Base-by-base conservation (phyloP, 2,113 vertebrate genomes). In the Brachyhypopomus occidentalis region DNA sequence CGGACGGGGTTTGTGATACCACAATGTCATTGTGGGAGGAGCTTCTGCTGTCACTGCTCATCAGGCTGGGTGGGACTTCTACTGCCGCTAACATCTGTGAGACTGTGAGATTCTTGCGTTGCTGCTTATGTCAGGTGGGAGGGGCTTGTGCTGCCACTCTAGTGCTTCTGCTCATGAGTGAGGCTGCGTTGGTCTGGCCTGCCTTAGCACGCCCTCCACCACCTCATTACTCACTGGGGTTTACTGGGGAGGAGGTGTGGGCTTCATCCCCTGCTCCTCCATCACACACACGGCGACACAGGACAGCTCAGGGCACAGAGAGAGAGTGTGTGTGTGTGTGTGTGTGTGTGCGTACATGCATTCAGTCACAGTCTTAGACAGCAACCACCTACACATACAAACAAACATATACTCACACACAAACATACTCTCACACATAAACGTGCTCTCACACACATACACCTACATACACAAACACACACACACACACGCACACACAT, bases 21-120 rank as follows among this genome's bases (percentile, higher is more conserved):
- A 41, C 41, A 41, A 41, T 72, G 72, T 81, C 81, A 64, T 72
- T 78, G 76, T 72, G 66, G 55, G 70, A 87, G 84, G 12, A 14
- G 45, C 9, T 14, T 14, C 45, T 52, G 45, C 45, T 52, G 8
- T 9, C 45, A 52, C 77, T 81, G 30, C 77, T 58, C 60, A 72
- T 79, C 81, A 64, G 78, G 80, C 72, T 72, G 66, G 55, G 74
- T 86, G 85, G 45, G 45, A 9, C 45, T 52, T 52, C 9, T 52
- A 9, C 9, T 52, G 45, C 45, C 45, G 12, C 45, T 52, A 2
- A 30, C 30, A 3, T 3, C 2, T 30, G 30, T 30, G 30, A 30
- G 30, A 30, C 30, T 30, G 41, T 6, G 41, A 45, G 5, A 7
- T 6, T 45, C 2, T 45, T 45, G 6, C 5, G 41, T 8, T 45